Evolutionary conservation across 2,888 invertebrate species (phyloP).

Genomic region (Cephus rjabovi): DNA sequence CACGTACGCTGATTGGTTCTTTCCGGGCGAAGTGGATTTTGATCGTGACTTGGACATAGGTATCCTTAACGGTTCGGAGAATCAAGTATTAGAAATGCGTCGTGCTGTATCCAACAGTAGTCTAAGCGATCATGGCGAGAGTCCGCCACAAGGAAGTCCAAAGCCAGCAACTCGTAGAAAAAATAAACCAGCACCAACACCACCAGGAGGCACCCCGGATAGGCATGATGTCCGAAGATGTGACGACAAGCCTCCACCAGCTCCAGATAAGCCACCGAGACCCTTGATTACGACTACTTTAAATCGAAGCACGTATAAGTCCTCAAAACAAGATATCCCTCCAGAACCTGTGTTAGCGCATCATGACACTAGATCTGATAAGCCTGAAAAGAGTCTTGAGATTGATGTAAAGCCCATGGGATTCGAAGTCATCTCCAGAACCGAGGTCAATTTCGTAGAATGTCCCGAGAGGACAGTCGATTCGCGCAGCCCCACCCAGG

Average conservation of each 20-base stretch:
- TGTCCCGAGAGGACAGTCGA: slow-evolving; percentile 3
- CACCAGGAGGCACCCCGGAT: slow-evolving; percentile 69
- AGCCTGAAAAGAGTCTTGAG: slow-evolving; percentile 20
- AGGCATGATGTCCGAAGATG: slow-evolving; percentile 55
- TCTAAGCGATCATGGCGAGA: slow-evolving; percentile 76
- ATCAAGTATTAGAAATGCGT: slow-evolving; percentile 52
- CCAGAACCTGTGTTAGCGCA: slow-evolving; percentile 46
- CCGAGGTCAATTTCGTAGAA: slow-evolving; percentile 8
- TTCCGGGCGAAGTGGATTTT: slow-evolving; percentile 82
- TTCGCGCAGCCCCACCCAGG: background rate
- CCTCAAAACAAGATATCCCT: slow-evolving; percentile 67
- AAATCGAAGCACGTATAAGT: slow-evolving; percentile 72
- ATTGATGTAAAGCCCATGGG: slow-evolving; percentile 27
- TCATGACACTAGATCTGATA: slow-evolving; percentile 24
- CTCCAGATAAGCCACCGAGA: slow-evolving; percentile 76
- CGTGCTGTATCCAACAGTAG: slow-evolving; percentile 77
- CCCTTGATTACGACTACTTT: slow-evolving; percentile 73
- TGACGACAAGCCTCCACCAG: slow-evolving; percentile 61
- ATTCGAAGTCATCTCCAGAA: slow-evolving; percentile 18
- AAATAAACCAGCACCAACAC: slow-evolving; percentile 82
- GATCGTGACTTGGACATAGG: slow-evolving; percentile 68
- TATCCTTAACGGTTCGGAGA: slow-evolving; percentile 54
- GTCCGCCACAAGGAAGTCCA: slow-evolving; percentile 79
- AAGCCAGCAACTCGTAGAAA: slow-evolving; percentile 79
- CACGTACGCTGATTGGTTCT: slow-evolving; percentile 85